phyloP scores from a whole-genome alignment of 23 tunicate species.

The Trididemnum nubilum region DNA sequence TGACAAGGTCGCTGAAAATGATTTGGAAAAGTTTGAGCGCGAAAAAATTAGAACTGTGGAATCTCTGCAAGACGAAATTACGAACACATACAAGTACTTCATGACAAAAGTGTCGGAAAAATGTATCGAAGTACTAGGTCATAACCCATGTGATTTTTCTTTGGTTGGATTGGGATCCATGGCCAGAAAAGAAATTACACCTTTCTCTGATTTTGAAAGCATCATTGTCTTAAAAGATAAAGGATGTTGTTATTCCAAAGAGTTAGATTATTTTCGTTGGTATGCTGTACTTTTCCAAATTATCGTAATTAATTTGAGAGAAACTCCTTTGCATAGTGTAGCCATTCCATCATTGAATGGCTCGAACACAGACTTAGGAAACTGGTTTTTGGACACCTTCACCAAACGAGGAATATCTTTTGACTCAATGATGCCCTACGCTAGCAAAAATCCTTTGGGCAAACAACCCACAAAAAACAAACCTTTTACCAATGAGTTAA shows the following conservation, averaged over 20 bases:
- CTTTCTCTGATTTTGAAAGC: conserved; percentile 64
- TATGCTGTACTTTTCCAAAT: conserved; percentile 43
- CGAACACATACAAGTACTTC: conserved; percentile 1
- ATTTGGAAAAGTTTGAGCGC: neutral
- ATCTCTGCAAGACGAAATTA: conserved; percentile 12
- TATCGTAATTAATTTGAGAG: conserved; percentile 32
- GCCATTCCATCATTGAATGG: conserved; percentile 38
- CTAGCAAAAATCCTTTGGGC: conserved; percentile 47
- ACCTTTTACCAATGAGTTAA: conserved; percentile 32
- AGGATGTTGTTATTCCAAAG: neutral
- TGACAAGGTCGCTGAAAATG: neutral
- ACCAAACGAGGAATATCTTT: conserved; percentile 38
- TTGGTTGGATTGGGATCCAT: conserved; percentile 57
- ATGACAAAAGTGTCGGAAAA: conserved; percentile 30
- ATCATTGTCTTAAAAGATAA: conserved; percentile 38
- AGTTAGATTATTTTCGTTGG: conserved; percentile 49
- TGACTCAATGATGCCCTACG: conserved; percentile 54
- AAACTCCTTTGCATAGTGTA: conserved; percentile 31
- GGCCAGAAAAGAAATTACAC: conserved; percentile 51
- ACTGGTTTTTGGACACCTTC: conserved; percentile 50
- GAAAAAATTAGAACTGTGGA: neutral
- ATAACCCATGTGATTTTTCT: conserved; percentile 41
- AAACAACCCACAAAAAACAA: conserved; percentile 35
- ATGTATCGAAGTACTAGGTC: conserved; percentile 40
- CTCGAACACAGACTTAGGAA: neutral